phyloP scores from a whole-genome alignment of 1,140 invertebrate genomes.

The Parapsyche elsis region DNA sequence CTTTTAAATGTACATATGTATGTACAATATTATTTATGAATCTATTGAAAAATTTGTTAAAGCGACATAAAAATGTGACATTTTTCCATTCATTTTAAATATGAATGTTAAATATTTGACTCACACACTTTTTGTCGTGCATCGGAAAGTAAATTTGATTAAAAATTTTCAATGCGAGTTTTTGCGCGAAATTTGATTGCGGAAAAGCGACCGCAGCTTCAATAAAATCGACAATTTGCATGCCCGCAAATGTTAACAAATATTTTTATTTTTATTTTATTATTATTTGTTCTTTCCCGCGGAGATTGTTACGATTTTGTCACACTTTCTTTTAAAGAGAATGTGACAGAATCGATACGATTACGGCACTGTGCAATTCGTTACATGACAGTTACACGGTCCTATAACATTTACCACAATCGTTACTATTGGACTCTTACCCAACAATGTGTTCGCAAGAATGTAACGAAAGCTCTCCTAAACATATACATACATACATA shows the following conservation, averaged over 20 bases:
- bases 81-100: too few relatives aligned
- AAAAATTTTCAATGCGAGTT: neutral
- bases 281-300: conserved; percentile 6
- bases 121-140: too few relatives aligned
- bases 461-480: too few relatives aligned
- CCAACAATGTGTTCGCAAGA: neutral
- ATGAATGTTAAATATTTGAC: too few relatives aligned
- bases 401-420: conserved; percentile 1
- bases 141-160: conserved; percentile 16
- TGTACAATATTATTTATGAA: too few relatives aligned
- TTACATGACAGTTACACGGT: conserved; percentile 39
- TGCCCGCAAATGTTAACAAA: conserved; percentile 25
- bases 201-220: conserved; percentile 25
- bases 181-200: conserved; percentile 10
- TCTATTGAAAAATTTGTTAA: too few relatives aligned
- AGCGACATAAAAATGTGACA: too few relatives aligned
- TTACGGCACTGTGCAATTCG: conserved; percentile 37
- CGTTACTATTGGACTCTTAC: neutral
- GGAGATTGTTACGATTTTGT: conserved; percentile 42
- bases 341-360: conserved; percentile 41
- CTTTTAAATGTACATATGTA: too few relatives aligned
- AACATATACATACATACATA: too few relatives aligned
- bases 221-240: conserved; percentile 29
- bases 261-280: neutral
- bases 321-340: conserved; percentile 47